Base-by-base conservation (phyloP, 2,888 invertebrate genomes). In the Dyspetes luteomarginatus region DNA sequence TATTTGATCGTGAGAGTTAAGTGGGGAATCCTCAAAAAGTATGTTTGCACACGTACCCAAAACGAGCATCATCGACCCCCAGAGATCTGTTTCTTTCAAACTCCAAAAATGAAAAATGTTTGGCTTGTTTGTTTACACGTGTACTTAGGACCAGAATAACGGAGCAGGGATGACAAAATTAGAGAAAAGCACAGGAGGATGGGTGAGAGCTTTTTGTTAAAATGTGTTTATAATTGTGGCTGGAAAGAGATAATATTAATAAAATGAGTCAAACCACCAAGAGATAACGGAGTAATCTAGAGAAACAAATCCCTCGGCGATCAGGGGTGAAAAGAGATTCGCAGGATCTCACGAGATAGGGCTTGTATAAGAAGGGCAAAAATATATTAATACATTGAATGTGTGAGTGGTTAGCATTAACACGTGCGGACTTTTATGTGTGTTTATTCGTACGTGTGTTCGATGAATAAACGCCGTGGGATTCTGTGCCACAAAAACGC, bases 401-500 rank as follows among this genome's bases (percentile, higher is more conserved):
- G 48, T 60, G 5, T 30, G 28, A 2, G 24, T 24, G 4, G 12
- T 45, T 60, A 60, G 48, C 65, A 30, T 36, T 30, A 43, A 12
- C 7, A 9, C 9, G n/a, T 26, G 7, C 19, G 22, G 5, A 22
- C 22, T 19, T 52, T 19, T 55, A 17, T 26, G 62, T 28, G 60
- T 43, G 43, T 24, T 43, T 19, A 58, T 41, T 36, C 43, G 55
- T 62, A 36, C 41, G 75, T 81, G 78, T 72, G 77, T 83, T 78
- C 78, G 83, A 84, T 85, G 84, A 84, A 87, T 82, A 83, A 86
- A 85, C 84, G 85, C 78, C 84, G 82, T 87, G 86, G 85, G 85
- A 87, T 85, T 79, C 78, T 81, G 26, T 41, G 24, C 30, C 68
- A 81, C 74, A 85, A 82, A 83, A 83, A 83, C 83, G n/a, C 85